Evolutionary conservation across 2,113 vertebrate genomes (phyloP), one percentile per base, ranked within the genome.

Genomic region (Bubo blakistoni): DNA sequence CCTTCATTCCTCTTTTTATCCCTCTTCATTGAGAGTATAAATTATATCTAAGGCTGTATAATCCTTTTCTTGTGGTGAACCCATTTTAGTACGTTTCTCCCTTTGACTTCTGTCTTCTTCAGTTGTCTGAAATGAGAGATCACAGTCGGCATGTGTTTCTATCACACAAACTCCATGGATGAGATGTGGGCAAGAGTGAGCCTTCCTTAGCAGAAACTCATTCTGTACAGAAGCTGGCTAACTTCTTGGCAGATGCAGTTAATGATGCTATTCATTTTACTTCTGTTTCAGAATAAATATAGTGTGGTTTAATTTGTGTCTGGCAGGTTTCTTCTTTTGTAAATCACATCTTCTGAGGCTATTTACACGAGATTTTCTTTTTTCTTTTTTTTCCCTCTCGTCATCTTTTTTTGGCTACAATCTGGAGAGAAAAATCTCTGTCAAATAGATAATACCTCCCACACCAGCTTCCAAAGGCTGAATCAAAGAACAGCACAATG

Each of bases 161-260:
- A 0, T 93, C 71, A 58, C 46, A 47, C 70, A 54, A 13, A 38
- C 38, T 38, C 44, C 0, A 2, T 19, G 82, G 88, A 54, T 3
- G 26, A 81, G 88, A 32, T 77, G 71, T 1, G 19, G 92, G 74
- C 58, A 74, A 67, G 44, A 7, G 24, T 27, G 29, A 30, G 21
- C 52, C 86, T 81, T 91, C 83, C 69, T 74, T 38, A 86, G 69
- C 80, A 92, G 80, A 63, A 86, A 38, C 44, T 79, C 54, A 13
- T 62, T 84, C 55, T 58, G 0, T 73, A 16, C 58, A 93, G 82
- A 94, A 76, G 73, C 59, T 40, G 44, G 36, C 44, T 92, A 36
- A 62, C 81, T 91, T 61, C 74, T 91, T 89, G 86, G 83, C 88
- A 96, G 88, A 91, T 82, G 73, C 54, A 82, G 58, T 91, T 93